Conservation (phyloP, 2,113 vertebrate genomes). For the Tympanuchus pallidicinctus region DNA sequence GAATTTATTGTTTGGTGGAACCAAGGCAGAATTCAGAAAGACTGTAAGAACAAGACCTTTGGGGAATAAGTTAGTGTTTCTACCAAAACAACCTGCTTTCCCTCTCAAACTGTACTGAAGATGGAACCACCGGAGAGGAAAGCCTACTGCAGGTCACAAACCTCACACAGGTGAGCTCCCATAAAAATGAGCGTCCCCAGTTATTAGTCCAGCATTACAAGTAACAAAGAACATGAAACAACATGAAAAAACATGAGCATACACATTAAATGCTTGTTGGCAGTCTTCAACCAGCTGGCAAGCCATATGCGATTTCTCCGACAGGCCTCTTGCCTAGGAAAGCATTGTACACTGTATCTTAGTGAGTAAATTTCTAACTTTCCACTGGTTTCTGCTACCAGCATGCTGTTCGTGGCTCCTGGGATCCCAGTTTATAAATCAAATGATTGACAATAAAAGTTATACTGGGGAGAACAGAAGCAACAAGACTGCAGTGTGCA, state of each 20-base stretch:
- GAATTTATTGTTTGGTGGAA: neutral
- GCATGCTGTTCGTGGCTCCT: neutral
- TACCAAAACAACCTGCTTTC: neutral
- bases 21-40: neutral
- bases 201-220: neutral
- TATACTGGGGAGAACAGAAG: neutral
- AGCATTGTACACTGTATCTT: neutral
- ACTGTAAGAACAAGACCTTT: neutral
- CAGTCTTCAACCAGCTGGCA: neutral
- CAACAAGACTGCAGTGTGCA: neutral
- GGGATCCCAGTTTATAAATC: neutral
- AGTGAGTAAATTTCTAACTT: neutral
- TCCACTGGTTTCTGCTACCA: neutral
- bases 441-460: neutral
- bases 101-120: neutral
- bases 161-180: neutral
- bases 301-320: fast-evolving
- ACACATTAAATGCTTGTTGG: neutral
- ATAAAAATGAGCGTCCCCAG: neutral
- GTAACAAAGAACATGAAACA: neutral
- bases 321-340: neutral
- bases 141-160: neutral
- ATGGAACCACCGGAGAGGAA: neutral
- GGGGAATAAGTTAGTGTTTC: neutral
- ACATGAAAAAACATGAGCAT: too few species aligned